Base-by-base conservation (phyloP, 2,113 vertebrate species). In the Daboia siamensis region DNA sequence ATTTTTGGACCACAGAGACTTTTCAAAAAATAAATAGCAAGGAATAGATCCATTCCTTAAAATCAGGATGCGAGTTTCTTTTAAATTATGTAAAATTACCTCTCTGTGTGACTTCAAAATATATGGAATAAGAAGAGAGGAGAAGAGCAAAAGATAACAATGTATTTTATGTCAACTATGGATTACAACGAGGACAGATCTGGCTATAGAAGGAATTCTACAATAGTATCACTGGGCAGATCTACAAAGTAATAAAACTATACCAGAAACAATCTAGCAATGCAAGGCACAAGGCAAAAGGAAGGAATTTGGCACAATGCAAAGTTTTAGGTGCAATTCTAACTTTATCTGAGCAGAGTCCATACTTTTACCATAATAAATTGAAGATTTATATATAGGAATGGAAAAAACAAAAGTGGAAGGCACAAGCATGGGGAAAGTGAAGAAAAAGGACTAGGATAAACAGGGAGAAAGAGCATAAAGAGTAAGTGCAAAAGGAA, bases 141-240 rank as follows among this genome's bases (percentile, higher is more conserved):
- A 4, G 9, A 8, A 64, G 2, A 51, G 88, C 24, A 59, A 61
- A 90, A 64, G 11, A 52, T 0, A 87, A 12, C 23, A 80, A 57
- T 94, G n/a, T 59, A 10, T 39, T 59, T 44, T 94, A 89, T 26
- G 39, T 87, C 20, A 59, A 86, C 90, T 64, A 39, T 91, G 90
- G 90, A 51, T 85, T 48, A 87, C 23, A 15, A 86, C 46, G 33
- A 57, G 24, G 56, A 9, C 6, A 33, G 87, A 33, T 39, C 20
- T 39, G n/a, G 20, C n/a, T 88, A 10, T 17, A 55, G 5, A 56
- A 20, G 51, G 84, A 88, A 33, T 55, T 6, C 1, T 33, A 33
- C 9, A n/a, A 10, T 44, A 48, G 21, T 33, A 74, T 74, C n/a
- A 33, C 1, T 86, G 44, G 48, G 8, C 21, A 86, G 23, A 86